A percentile compares a stretch with the other conserved stretches of the same genome.
Evolutionary conservation across 2,113 vertebrate species (phyloP).

Genomic region (Aldabrachelys gigantea): DNA sequence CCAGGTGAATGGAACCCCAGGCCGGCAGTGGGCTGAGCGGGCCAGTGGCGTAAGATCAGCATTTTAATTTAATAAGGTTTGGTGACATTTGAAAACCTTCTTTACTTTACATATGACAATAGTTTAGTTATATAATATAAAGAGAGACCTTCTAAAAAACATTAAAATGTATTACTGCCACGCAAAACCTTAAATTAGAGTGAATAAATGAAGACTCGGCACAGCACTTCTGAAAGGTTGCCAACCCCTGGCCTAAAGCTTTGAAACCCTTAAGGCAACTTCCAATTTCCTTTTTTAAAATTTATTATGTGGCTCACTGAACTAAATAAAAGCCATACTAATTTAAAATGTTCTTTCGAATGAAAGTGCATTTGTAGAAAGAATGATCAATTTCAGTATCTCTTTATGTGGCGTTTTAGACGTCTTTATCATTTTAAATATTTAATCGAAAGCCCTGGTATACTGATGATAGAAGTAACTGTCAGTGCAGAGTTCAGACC

Average conservation of each 20-base stretch:
- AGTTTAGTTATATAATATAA: too few species aligned
- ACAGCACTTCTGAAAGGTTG: too few species aligned
- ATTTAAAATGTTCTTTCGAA: conserved; percentile 35
- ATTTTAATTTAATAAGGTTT: too few species aligned
- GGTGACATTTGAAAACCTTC: too few species aligned
- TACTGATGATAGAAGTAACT: conserved; percentile 50
- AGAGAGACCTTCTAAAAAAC: too few species aligned
- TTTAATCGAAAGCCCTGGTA: conserved; percentile 49
- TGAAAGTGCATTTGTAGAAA: conserved; percentile 19
- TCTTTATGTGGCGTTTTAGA: background rate
- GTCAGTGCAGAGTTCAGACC: conserved; percentile 38
- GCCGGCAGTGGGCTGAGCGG: too few species aligned
- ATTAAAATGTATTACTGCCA: too few species aligned
- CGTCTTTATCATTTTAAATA: conserved; percentile 56
- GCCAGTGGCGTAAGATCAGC: too few species aligned
- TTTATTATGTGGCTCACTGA: conserved; percentile 24
- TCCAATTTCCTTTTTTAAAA: background rate
- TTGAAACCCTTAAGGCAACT: conserved; percentile 39
- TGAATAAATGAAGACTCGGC: too few species aligned
- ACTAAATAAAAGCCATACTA: conserved; percentile 8
- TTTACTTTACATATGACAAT: too few species aligned
- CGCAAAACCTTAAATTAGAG: too few species aligned
- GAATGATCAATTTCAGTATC: conserved; percentile 32
- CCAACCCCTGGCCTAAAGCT: background rate
- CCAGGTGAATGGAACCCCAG: too few species aligned